Percentiles rank a stretch among this genome's conserved stretches.
phyloP scores from a whole-genome alignment of 2,797 vertebrate species.

The Notamacropus eugenii region DNA sequence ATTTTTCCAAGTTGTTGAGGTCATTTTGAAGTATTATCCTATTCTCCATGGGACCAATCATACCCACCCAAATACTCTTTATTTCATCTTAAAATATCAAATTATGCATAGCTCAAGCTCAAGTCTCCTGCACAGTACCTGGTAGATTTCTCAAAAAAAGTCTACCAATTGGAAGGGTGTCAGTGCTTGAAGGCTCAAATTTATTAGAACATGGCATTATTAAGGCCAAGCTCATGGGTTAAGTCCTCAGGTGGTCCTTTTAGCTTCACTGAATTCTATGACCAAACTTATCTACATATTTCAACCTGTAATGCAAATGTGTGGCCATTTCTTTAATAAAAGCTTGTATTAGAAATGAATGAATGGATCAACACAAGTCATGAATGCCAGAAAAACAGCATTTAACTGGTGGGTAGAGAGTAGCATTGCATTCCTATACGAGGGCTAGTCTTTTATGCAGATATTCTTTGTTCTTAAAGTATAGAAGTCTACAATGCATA shows the following conservation, averaged over 20 bases:
- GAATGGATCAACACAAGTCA: neutral
- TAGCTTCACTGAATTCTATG: neutral
- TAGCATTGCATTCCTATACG: neutral
- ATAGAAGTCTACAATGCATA: neutral
- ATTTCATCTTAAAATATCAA: slow-evolving; percentile 46
- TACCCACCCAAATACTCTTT: slow-evolving; percentile 40
- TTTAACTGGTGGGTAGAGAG: neutral
- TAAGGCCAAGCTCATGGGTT: slow-evolving; percentile 17
- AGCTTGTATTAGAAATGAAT: too few species aligned
- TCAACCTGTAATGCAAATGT: neutral
- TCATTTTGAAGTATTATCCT: slow-evolving; percentile 66
- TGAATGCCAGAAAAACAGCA: neutral
- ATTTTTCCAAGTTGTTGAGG: slow-evolving; percentile 60
- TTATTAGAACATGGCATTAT: slow-evolving; percentile 6
- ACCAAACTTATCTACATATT: neutral
- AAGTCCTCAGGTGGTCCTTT: neutral
- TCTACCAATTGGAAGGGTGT: slow-evolving; percentile 43
- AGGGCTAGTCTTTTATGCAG: neutral
- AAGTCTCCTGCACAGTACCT: neutral
- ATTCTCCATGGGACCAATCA: slow-evolving; percentile 28
- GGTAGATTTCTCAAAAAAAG: neutral
- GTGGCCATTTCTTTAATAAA: neutral
- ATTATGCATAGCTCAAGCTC: slow-evolving; percentile 2
- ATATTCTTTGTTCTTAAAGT: neutral
- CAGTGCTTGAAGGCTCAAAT: neutral